These are phyloP conservation scores for Pseudococcus jackbeardsleyi DNA, from an alignment of 2,888 invertebrate species.

Conservation along the genomic window DNA sequence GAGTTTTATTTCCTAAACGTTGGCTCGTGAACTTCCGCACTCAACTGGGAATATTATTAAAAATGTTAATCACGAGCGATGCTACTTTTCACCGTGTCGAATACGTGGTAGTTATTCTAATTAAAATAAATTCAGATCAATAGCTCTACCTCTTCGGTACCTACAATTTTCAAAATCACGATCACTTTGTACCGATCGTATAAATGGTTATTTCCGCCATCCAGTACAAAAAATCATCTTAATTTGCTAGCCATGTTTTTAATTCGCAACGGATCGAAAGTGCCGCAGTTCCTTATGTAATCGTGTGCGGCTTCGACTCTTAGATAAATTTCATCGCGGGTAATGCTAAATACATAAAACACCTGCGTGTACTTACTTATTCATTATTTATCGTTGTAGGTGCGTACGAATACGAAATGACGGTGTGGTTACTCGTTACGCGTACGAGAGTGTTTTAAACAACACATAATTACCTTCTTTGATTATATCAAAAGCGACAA, in stretches of 20 bases:
- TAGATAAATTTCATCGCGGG: too few species aligned
- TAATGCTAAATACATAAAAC: too few species aligned
- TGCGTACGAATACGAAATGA: neutral
- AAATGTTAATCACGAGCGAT: constrained; percentile 46
- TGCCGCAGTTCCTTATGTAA: constrained; percentile 20
- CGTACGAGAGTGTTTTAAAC: constrained; percentile 10
- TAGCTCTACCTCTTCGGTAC: neutral
- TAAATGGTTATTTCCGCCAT: constrained; percentile 27
- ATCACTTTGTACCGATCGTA: neutral
- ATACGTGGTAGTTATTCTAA: neutral
- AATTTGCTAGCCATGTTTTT: constrained; percentile 34
- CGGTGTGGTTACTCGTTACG: neutral
- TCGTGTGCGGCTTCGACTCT: neutral
- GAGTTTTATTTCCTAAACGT: constrained; percentile 30
- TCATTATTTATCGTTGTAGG: neutral
- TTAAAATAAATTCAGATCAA: constrained; percentile 37
- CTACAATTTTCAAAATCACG: constrained; percentile 47
- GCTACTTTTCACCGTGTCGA: neutral
- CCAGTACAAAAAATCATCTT: neutral
- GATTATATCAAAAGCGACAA: constrained; percentile 37
- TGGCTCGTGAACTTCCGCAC: constrained; percentile 18
- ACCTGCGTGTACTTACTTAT: too few species aligned
- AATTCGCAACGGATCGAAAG: constrained; percentile 46
- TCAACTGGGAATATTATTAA: constrained; percentile 20
- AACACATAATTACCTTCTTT: constrained; percentile 32